phyloP scores from a whole-genome alignment of 2,797 vertebrate species.

The Taenioides sp. region DNA sequence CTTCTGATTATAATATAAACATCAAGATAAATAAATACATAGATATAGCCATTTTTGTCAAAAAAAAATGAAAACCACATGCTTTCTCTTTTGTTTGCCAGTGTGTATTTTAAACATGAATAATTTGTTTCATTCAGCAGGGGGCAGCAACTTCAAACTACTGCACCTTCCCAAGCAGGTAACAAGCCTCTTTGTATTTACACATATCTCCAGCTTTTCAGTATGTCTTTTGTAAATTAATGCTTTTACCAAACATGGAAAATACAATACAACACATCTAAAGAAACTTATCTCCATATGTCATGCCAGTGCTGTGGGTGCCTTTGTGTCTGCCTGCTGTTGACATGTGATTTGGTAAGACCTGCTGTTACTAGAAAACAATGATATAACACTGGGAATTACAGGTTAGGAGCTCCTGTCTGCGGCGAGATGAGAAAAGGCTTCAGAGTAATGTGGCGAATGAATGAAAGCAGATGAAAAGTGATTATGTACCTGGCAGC shows the following conservation, averaged over 20 bases:
- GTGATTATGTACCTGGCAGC: constrained; percentile 39
- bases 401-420: constrained; percentile 10
- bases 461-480: constrained; percentile 57
- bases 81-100: background rate
- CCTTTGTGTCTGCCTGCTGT: constrained; percentile 6
- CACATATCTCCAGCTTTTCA: background rate
- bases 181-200: constrained; percentile 1
- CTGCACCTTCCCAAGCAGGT: constrained; percentile 26
- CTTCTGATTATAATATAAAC: too few relatives aligned
- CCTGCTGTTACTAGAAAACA: background rate
- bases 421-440: constrained; percentile 30
- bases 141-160: constrained; percentile 69
- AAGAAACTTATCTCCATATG: background rate
- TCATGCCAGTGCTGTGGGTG: background rate
- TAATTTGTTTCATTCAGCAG: constrained; percentile 52
- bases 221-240: background rate
- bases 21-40: too few relatives aligned
- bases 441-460: constrained; percentile 59
- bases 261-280: background rate
- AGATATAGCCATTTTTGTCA: background rate
- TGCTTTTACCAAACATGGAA: background rate
- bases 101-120: background rate
- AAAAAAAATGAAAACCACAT: too few relatives aligned
- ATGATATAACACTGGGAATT: constrained; percentile 11
- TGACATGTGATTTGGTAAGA: constrained; percentile 8